phyloP scores from a whole-genome alignment of 2,113 vertebrate species.

The Callithrix jacchus region DNA sequence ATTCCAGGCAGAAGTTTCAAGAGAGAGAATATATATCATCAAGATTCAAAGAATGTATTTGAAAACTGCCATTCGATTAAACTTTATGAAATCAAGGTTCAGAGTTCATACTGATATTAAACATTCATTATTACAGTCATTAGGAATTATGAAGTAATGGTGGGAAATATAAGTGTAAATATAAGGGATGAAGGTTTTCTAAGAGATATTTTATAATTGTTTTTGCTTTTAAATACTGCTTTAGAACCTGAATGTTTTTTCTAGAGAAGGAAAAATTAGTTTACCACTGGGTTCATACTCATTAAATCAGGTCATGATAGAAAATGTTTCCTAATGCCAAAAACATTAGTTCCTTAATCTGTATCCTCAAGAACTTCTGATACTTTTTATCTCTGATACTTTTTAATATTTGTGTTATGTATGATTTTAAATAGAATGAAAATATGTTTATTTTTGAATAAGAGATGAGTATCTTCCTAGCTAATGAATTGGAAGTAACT shows the following conservation, averaged over 20 bases:
- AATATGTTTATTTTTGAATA: neutral
- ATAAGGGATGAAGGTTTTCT: neutral
- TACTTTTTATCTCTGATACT: neutral
- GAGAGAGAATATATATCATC: neutral
- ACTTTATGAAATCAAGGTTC: neutral
- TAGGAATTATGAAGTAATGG: neutral
- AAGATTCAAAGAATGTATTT: neutral
- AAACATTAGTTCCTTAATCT: constrained; percentile 11
- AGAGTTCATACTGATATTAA: constrained; percentile 27
- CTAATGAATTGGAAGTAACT: neutral
- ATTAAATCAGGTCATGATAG: neutral
- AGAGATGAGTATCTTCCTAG: neutral
- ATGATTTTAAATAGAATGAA: neutral
- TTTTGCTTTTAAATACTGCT: neutral
- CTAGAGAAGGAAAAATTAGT: neutral
- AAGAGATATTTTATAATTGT: neutral
- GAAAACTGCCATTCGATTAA: neutral
- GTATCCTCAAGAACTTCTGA: neutral
- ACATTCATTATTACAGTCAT: constrained; percentile 2
- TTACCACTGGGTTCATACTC: neutral
- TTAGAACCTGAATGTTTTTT: neutral
- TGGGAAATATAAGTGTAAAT: constrained; percentile 14
- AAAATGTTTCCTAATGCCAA: neutral
- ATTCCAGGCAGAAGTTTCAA: neutral
- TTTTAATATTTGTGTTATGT: neutral